phyloP scores from a whole-genome alignment of 2,888 invertebrate species.

The Pachliopta kotzebuea region DNA sequence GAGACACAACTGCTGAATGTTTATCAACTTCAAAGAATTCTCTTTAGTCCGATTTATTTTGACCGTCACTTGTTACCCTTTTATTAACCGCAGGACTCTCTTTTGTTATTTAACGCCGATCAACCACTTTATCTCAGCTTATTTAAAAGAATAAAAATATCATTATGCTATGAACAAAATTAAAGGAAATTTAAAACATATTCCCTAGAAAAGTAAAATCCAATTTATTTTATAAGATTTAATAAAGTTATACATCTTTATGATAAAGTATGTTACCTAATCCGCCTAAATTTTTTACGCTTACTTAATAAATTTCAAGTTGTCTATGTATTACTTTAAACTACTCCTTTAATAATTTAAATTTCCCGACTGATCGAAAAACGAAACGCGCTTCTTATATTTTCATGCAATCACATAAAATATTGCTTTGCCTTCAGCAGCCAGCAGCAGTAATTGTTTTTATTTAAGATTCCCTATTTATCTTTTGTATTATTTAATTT shows the following conservation, averaged over 20 bases:
- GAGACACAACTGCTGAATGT: neutral
- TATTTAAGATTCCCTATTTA: too few species aligned
- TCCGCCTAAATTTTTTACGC: too few species aligned
- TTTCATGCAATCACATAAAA: conserved; percentile 2
- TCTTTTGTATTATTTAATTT: too few species aligned
- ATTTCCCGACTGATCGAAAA: too few species aligned
- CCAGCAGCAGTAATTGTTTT: neutral
- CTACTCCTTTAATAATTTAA: too few species aligned
- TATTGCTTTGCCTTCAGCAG: conserved; percentile 7
- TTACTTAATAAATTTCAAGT: too few species aligned
- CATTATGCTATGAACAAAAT: neutral
- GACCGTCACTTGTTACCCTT: conserved; percentile 9
- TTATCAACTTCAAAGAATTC: conserved; percentile 12
- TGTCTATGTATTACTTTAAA: too few species aligned
- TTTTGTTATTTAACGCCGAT: conserved; percentile 4
- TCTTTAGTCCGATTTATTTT: conserved; percentile 10
- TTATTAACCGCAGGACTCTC: neutral
- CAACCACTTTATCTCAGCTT: neutral
- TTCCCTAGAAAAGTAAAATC: neutral
- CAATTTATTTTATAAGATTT: neutral
- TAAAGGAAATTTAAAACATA: neutral
- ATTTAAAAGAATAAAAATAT: neutral
- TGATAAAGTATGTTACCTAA: too few species aligned
- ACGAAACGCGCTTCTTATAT: neutral
- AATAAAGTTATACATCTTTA: too few species aligned